phyloP scores from a whole-genome alignment of 1,140 invertebrate genomes.

The Monochamus saltuarius region DNA sequence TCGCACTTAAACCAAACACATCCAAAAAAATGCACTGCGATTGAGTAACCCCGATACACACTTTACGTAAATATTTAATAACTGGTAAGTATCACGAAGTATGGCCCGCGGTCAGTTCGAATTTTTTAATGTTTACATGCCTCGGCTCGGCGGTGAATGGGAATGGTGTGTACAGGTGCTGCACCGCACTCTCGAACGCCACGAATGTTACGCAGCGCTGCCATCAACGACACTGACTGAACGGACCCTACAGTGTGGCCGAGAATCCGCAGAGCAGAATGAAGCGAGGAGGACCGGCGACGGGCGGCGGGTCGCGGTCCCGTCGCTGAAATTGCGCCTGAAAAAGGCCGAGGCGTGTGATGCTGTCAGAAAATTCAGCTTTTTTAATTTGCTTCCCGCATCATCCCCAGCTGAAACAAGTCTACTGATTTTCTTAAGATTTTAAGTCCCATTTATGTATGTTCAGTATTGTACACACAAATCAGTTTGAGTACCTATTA shows the following conservation, averaged over 20 bases:
- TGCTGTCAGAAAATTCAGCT: too few relatives aligned
- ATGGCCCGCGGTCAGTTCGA: slow-evolving; percentile 10
- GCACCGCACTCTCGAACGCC: slow-evolving; percentile 10
- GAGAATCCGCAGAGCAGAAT: slow-evolving; percentile 11
- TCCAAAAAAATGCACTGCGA: background rate
- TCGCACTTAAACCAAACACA: background rate
- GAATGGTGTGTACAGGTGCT: slow-evolving; percentile 11
- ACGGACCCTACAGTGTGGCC: background rate
- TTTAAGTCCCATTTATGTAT: too few relatives aligned
- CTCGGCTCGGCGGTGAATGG: slow-evolving; percentile 5
- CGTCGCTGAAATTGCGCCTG: too few relatives aligned
- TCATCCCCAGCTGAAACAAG: too few relatives aligned
- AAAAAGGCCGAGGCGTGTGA: too few relatives aligned
- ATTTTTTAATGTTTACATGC: slow-evolving; percentile 11
- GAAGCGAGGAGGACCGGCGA: background rate
- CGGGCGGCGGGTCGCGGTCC: too few relatives aligned
- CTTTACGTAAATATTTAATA: slow-evolving; percentile 7
- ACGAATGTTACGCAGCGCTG: background rate
- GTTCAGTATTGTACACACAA: too few relatives aligned
- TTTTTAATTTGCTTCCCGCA: too few relatives aligned
- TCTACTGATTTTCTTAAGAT: too few relatives aligned
- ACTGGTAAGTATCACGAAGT: slow-evolving; percentile 7
- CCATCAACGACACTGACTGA: slow-evolving; percentile 4
- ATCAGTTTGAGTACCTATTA: too few relatives aligned
- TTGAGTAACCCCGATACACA: slow-evolving; percentile 10